Conservation (phyloP, 2,113 vertebrate genomes). For the Fregata magnificens region DNA sequence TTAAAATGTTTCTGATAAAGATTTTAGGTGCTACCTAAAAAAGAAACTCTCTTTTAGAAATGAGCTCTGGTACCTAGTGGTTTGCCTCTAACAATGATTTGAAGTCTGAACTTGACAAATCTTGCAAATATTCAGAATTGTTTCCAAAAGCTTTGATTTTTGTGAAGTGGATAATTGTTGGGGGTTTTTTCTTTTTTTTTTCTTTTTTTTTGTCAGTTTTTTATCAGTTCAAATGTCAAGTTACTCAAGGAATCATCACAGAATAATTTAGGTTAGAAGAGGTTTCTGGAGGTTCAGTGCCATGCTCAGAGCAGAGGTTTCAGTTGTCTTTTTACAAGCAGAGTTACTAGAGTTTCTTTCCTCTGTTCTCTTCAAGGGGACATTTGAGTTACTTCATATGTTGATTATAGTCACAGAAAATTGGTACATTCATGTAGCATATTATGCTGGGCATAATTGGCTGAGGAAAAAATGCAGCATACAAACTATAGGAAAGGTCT, state of each 20-base stretch:
- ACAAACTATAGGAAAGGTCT: not conserved
- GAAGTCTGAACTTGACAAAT: not conserved
- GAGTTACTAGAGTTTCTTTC: not conserved
- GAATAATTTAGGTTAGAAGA: not conserved
- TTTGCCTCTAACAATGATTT: not conserved
- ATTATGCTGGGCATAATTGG: not conserved
- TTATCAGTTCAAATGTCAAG: not conserved
- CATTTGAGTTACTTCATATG: not conserved
- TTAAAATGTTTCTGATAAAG: not conserved
- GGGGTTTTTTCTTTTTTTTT: not conserved
- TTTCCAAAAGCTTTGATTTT: not conserved
- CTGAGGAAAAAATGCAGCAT: not conserved
- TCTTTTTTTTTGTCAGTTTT: not conserved
- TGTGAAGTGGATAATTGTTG: not conserved
- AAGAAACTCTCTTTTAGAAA: not conserved
- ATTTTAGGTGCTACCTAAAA: not conserved
- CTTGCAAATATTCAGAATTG: not conserved
- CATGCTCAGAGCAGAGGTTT: not conserved
- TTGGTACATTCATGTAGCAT: not conserved
- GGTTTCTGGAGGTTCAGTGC: not conserved
- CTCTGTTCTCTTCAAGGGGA: not conserved
- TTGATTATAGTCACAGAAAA: not conserved
- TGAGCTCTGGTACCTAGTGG: not conserved
- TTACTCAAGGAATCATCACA: not conserved
- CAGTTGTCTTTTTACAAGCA: not conserved